Percentiles rank a stretch among this genome's conserved stretches.
phyloP scores from a whole-genome alignment of 2,888 invertebrate genomes.

The Cryptocephalus primarius region DNA sequence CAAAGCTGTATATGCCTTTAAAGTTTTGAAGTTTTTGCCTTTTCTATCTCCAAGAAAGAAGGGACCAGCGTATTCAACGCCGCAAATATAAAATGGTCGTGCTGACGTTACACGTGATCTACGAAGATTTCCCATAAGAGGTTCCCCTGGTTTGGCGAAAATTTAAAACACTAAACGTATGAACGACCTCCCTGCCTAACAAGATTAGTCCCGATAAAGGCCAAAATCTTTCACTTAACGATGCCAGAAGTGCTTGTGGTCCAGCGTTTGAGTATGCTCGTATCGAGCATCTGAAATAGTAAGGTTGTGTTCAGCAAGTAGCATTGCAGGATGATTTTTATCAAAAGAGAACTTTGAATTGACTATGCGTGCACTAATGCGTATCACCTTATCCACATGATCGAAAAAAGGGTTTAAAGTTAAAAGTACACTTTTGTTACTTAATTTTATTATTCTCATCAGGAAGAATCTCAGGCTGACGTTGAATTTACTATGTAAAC shows the following conservation, averaged over 20 bases:
- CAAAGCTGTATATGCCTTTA: no score
- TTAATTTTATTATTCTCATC: no score
- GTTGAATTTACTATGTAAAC: no score
- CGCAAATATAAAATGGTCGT: no score
- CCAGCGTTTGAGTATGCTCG: constrained; percentile 12
- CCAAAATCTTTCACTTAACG: constrained; percentile 15
- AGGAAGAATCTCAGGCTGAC: no score
- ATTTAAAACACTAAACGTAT: constrained; percentile 11
- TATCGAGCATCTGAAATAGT: background rate
- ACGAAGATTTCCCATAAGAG: constrained; percentile 8
- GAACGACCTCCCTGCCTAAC: constrained; percentile 7
- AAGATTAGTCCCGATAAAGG: constrained; percentile 9
- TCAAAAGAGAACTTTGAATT: no score
- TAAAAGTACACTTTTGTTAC: constrained; percentile 4
- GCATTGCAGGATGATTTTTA: no score
- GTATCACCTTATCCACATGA: background rate
- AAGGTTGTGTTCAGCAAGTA: no score
- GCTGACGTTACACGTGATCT: no score
- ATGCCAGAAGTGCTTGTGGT: constrained; percentile 7
- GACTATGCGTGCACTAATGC: constrained; percentile 7
- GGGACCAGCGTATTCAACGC: no score
- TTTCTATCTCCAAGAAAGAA: no score
- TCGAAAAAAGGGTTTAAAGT: constrained; percentile 10
- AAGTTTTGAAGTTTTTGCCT: no score
- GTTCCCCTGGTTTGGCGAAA: constrained; percentile 4